Percentiles rank a stretch among this genome's conserved stretches.
phyloP scores from a whole-genome alignment of 1,140 invertebrate genomes.

The Oncopodura yosiiana region DNA sequence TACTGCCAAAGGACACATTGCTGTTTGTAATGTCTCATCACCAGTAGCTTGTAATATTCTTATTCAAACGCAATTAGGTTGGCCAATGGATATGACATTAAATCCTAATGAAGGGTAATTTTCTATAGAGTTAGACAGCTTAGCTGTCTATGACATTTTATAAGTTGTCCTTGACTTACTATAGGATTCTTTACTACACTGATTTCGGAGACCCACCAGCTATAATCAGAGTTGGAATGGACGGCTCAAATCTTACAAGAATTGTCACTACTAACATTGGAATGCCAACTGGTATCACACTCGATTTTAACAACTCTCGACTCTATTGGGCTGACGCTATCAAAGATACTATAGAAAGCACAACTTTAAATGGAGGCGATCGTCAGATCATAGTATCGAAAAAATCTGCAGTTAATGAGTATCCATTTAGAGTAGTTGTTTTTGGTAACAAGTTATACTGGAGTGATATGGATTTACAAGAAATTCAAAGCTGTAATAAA shows the following conservation, averaged over 20 bases:
- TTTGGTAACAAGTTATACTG: constrained; percentile 82
- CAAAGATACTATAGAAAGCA: constrained; percentile 67
- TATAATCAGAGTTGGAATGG: constrained; percentile 71
- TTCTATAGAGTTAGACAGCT: no score
- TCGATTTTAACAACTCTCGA: constrained; percentile 43
- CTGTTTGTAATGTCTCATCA: constrained; percentile 58
- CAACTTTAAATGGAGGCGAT: constrained; percentile 65
- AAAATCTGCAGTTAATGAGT: constrained; percentile 39
- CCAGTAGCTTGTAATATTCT: constrained; percentile 53
- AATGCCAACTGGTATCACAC: constrained; percentile 45
- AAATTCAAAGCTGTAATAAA: constrained; percentile 39
- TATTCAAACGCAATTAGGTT: constrained; percentile 26
- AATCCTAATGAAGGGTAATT: constrained; percentile 38
- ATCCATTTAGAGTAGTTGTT: constrained; percentile 71
- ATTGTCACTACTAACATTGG: constrained; percentile 62
- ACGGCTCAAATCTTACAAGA: constrained; percentile 56
- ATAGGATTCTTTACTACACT: constrained; percentile 70
- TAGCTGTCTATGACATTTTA: no score
- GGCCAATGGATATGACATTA: constrained; percentile 40
- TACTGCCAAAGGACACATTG: constrained; percentile 56
- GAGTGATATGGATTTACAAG: constrained; percentile 58
- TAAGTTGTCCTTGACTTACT: no score
- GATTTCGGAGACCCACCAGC: constrained; percentile 64
- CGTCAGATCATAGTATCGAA: constrained; percentile 40
- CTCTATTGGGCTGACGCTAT: constrained; percentile 83